These are phyloP conservation scores for Aepyceros melampus DNA, from an alignment of 2,113 vertebrate genomes.

Conservation along the genomic window DNA sequence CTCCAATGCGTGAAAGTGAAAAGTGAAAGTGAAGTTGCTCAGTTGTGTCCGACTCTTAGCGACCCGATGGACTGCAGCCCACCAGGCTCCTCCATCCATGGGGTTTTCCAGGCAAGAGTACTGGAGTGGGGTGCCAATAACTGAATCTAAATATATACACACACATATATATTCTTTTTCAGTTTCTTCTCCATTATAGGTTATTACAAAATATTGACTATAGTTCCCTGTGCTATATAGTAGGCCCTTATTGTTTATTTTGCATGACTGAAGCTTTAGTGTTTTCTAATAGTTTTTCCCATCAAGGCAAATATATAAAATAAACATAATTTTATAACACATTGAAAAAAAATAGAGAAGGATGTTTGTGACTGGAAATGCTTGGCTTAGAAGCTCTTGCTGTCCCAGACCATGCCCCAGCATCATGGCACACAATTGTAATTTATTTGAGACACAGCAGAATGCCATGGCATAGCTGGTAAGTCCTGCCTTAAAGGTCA, in stretches of 20 bases:
- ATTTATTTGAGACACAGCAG: not conserved
- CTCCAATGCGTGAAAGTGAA: no score
- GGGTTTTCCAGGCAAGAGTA: no score
- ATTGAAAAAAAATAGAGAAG: not conserved
- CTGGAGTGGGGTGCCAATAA: not conserved
- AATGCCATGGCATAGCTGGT: not conserved
- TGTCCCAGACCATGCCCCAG: not conserved
- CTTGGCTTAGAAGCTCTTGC: not conserved
- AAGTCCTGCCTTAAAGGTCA: not conserved
- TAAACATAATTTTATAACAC: not conserved
- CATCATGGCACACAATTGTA: not conserved
- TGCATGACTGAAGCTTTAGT: not conserved
- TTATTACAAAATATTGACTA: not conserved
- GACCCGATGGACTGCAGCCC: no score
- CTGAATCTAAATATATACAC: not conserved
- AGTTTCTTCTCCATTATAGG: not conserved
- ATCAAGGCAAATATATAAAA: not conserved
- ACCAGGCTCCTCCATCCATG: no score
- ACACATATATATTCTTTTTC: not conserved
- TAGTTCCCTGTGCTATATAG: not conserved
- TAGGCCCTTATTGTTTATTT: not conserved
- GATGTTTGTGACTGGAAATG: not conserved
- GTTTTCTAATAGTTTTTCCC: constrained; percentile 15
- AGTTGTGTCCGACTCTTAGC: accelerated
- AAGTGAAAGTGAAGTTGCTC: no score